These are phyloP conservation scores for Eciton burchellii DNA, from an alignment of 1,140 invertebrate genomes.

Conservation along the genomic window DNA sequence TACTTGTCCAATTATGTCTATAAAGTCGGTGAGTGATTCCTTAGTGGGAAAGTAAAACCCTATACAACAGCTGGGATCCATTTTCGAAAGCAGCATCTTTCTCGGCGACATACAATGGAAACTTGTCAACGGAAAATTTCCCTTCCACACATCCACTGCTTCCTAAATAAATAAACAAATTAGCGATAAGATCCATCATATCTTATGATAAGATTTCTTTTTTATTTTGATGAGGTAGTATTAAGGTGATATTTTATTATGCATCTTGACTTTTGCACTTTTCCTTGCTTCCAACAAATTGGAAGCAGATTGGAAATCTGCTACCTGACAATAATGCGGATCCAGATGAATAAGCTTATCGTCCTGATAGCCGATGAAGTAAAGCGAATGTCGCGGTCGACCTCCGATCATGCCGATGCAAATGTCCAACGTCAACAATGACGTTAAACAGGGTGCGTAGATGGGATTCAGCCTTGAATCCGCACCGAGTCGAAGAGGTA, in stretches of 20 bases:
- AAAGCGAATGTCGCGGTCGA: conserved; percentile 95
- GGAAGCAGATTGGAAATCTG: neutral
- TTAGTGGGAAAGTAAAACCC: conserved; percentile 94
- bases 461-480: conserved; percentile 94
- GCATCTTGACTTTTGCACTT: neutral
- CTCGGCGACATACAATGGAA: conserved; percentile 96
- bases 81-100: conserved; percentile 94
- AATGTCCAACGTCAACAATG: conserved; percentile 91
- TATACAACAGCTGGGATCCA: conserved; percentile 97
- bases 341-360: conserved; percentile 96
- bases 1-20: conserved; percentile 89
- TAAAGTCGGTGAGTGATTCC: conserved; percentile 92
- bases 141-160: conserved; percentile 92
- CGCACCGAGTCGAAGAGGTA: conserved; percentile 94
- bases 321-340: conserved; percentile 94
- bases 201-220: neutral
- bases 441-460: conserved; percentile 93
- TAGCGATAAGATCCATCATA: neutral
- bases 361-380: conserved; percentile 97
- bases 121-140: conserved; percentile 90
- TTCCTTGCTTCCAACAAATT: too few species aligned
- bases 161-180: conserved; percentile 82
- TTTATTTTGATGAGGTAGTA: neutral
- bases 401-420: conserved; percentile 97
- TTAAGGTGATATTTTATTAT: neutral